Conservation (phyloP, 2,888 invertebrate species). For the Callyntrura guangdongensis region DNA sequence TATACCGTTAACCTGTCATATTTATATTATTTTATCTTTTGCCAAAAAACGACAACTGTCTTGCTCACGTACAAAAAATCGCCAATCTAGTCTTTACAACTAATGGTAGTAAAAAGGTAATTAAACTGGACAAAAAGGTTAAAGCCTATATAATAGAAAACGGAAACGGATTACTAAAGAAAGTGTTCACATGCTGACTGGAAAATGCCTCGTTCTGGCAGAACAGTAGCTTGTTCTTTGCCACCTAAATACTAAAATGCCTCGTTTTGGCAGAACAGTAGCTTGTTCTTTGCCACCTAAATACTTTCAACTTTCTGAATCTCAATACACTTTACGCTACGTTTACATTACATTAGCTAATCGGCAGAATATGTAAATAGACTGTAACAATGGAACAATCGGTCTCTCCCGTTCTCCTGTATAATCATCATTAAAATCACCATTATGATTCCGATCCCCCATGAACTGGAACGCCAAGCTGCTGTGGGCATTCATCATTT, state of each 20-base stretch:
- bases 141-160: neutral
- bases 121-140: constrained; percentile 67
- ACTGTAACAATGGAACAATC: constrained; percentile 62
- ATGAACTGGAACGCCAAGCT: constrained; percentile 58
- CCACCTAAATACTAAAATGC: neutral
- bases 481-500: constrained; percentile 72
- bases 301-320: constrained; percentile 3
- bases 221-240: neutral
- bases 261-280: neutral
- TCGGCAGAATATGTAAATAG: constrained; percentile 69
- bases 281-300: neutral
- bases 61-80: neutral
- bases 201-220: neutral
- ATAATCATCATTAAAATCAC: constrained; percentile 70
- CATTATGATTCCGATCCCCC: constrained; percentile 73
- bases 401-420: constrained; percentile 30
- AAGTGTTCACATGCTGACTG: neutral
- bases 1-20: no score
- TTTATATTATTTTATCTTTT: no score
- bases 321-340: neutral
- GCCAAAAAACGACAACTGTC: constrained; percentile 26
- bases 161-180: constrained; percentile 28
- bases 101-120: constrained; percentile 54
- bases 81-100: neutral
- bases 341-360: constrained; percentile 58